phyloP scores from a whole-genome alignment of 92 coral and sea anemone species.

The Palythoa grandis region DNA sequence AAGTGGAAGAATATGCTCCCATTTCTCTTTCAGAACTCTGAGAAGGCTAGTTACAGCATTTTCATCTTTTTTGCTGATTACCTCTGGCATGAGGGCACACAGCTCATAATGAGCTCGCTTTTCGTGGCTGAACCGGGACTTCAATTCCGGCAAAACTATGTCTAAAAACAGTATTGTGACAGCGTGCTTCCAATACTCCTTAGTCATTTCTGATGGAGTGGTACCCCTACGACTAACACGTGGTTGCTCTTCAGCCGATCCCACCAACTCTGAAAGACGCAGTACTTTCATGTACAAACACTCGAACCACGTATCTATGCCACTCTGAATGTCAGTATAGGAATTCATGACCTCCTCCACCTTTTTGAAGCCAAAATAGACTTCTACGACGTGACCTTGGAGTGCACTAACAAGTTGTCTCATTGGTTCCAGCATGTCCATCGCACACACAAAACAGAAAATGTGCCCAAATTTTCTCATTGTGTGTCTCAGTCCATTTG shows the following conservation, averaged over 20 bases:
- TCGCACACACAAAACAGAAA: constrained; percentile 71
- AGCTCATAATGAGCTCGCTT: constrained; percentile 65
- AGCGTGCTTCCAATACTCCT: constrained; percentile 66
- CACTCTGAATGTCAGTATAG: constrained; percentile 51
- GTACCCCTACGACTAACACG: constrained; percentile 63
- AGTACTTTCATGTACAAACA: constrained; percentile 64
- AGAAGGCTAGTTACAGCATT: constrained; percentile 59
- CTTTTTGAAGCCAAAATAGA: constrained; percentile 64
- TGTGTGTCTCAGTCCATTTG: constrained; percentile 77
- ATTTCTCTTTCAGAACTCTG: constrained; percentile 63
- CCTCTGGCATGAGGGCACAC: constrained; percentile 64
- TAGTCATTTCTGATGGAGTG: constrained; percentile 61
- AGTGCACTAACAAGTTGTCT: constrained; percentile 67
- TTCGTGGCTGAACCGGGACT: constrained; percentile 61
- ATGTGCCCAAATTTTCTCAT: constrained; percentile 75
- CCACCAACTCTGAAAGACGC: constrained; percentile 60
- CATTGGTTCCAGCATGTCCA: constrained; percentile 74
- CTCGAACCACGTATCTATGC: constrained; percentile 62
- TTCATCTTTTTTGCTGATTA: constrained; percentile 58
- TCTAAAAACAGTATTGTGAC: constrained; percentile 65
- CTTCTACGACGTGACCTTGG: constrained; percentile 72
- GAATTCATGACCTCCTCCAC: constrained; percentile 56
- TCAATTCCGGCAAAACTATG: constrained; percentile 63
- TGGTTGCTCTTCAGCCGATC: constrained; percentile 71
- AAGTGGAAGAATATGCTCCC: constrained; percentile 45